A percentile compares a stretch with the other conserved stretches of the same genome.
Evolutionary conservation across 2,888 invertebrate genomes (phyloP).

Genomic region (Timema cristinae): DNA sequence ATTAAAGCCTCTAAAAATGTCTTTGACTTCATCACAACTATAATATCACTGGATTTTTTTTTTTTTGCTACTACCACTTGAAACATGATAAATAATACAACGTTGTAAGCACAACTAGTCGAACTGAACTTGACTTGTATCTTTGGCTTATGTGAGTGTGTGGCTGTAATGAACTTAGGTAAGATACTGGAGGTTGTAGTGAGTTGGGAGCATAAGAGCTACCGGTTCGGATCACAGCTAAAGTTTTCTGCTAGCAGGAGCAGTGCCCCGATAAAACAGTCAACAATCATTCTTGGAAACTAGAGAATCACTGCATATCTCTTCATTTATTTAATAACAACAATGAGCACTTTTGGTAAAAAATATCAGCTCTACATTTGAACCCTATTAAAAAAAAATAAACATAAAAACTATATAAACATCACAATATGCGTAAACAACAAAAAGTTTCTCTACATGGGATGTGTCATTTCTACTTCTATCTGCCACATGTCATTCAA

Average conservation of each 20-base stretch:
- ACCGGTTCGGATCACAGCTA: slow-evolving; percentile 24
- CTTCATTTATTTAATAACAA: slow-evolving; percentile 45
- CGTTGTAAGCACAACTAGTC: not conserved
- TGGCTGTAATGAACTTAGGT: not conserved
- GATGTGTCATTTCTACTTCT: slow-evolving; percentile 11
- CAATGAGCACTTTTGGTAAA: slow-evolving; percentile 70
- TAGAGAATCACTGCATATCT: slow-evolving; percentile 18
- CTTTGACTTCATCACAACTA: no score
- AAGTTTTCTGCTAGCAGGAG: slow-evolving; percentile 19
- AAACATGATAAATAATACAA: no score
- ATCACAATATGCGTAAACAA: slow-evolving; percentile 18
- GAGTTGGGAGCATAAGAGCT: slow-evolving; percentile 3
- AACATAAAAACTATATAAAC: slow-evolving; percentile 18
- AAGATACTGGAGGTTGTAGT: not conserved
- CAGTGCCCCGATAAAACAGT: slow-evolving; percentile 3
- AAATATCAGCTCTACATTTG: slow-evolving; percentile 40
- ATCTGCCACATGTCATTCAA: not conserved
- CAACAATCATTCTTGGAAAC: slow-evolving; percentile 13
- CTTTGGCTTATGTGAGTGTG: not conserved
- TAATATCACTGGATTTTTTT: no score
- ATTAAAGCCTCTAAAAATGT: no score
- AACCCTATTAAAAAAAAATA: slow-evolving; percentile 20
- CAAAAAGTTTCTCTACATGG: slow-evolving; percentile 8
- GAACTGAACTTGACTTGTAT: slow-evolving; percentile 12
- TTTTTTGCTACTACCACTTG: no score